Evolutionary conservation across 2,797 vertebrate species (phyloP), one percentile per base, ranked within the genome.

Genomic region (Oryzias sinensis): DNA sequence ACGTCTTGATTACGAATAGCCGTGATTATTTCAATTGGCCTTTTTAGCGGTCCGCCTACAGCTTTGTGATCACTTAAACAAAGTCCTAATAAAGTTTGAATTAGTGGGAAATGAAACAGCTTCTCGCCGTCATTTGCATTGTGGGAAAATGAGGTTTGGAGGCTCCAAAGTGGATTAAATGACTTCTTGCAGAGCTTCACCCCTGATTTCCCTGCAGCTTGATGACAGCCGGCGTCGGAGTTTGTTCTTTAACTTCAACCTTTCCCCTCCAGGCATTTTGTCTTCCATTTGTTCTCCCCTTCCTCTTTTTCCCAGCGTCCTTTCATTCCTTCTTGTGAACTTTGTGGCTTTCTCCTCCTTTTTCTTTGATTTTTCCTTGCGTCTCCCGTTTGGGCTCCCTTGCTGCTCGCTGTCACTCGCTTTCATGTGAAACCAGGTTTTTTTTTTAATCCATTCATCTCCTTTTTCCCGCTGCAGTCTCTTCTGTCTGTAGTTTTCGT

Each of bases 191-290:
- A 13, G 60, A 46, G 66, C 68, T 60, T 57, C 56, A 68, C 7
- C 59, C 45, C 64, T 82, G 74, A 80, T 85, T 83, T 86, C 77
- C 72, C 70, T 33, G 56, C 62, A 62, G 74, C 70, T 83, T 46
- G 42, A 62, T 74, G 72, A 77, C 80, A 70, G 65, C 72, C 68
- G 49, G 47, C 62, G 66, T 65, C 61, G 24, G 17, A 56, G 50
- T 52, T 56, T 41, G 59, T 77, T 77, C 67, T 80, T 86, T 79
- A 83, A 76, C 68, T 65, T 76, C 53, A n/a, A 29, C 62, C 62
- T 58, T 52, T 14, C 41, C 65, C 70, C 66, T 18, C 14, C 40
- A 33, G 70, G 58, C 57, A 56, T 69, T 59, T 29, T 62, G 48
- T 62, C 60, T 33, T 18, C 17, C 43, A 24, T 58, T 67, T 72